Base-by-base conservation (phyloP, 2,888 invertebrate species). In the Ochropacha duplaris region DNA sequence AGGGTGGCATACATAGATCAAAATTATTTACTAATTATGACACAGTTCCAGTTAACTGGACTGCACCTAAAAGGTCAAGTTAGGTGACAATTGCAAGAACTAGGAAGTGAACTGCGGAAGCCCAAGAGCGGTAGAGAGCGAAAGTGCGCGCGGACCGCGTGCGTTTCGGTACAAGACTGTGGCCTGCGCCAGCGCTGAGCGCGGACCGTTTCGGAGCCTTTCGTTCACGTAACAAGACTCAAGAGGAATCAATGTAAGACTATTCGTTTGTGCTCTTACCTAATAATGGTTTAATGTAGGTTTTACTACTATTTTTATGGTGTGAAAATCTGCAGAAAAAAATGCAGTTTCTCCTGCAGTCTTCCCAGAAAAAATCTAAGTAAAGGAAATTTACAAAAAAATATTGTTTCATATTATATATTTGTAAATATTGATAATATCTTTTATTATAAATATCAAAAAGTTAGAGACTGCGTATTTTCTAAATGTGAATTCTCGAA, bases 81-180 rank as follows among this genome's bases (percentile, higher is more conserved):
- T 50, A 51, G 50, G 16, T 9, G 56, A 24, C 49, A 16, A 22
- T 24, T 19, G 19, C 28, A 36, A 56, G 59, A 68, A 70, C 70
- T 67, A 57, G 61, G 22, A 34, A 28, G 54, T 58, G 68, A 61
- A 79, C 76, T 66, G 58, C 62, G 69, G 62, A 69, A 74, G 72
- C 83, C 86, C 83, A 83, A 82, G 78, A 74, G 70, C 57, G 68
- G 71, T 70, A 71, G 86, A 90, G 81, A 90, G 86, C 90, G 91
- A 91, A 90, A 91, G 91, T 92, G 87, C 84, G 83, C 71, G 83
- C 78, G 81, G 71, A 77, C 81, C 78, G 85, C 76, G 67, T 80
- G 90, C 88, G 87, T 77, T 79, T 79, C 87, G 74, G 72, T 83
- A 71, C 71, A 68, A 87, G 90, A 91, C 90, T 88, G 87, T 65